Evolutionary conservation across 2,888 invertebrate species (phyloP), one percentile per base, ranked within the genome.

Genomic region (Thymelicus acteon): DNA sequence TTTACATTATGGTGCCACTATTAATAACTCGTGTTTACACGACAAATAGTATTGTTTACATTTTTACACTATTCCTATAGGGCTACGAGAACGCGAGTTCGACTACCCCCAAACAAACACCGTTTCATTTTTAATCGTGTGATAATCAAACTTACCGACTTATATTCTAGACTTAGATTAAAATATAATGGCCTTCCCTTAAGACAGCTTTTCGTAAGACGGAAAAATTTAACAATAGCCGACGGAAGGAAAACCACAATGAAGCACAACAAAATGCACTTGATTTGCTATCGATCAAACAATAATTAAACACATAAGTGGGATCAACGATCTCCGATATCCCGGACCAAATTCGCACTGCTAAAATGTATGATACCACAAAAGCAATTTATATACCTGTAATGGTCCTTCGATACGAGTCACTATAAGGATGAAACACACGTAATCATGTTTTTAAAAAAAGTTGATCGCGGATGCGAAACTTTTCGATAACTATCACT

Each of bases 11-110:
- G 82, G 84, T 76, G 67, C 75, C 79, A 85, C 89, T 91, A 90
- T 86, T 90, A 89, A 89, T 91, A 91, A 86, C 89, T 79, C 73
- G 31, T 89, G 90, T 90, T 90, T 91, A 90, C 88, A 82, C 79
- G 76, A 80, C 82, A 88, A 87, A 91, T 86, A 88, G 83, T 83
- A 89, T 83, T 90, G 90, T 91, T 91, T 90, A 90, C 85, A 74
- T 82, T 85, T 84, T 85, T 79, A 82, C 77, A 44, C 44, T 71
- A 60, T 71, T 37, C 52, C 37, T 61, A 60, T 47, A 61, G n/a
- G 40, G 60, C 58, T 57, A 57, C 44, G 65, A 24, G n/a, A 6
- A 37, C 37, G 13, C 13, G n/a, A 58, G 58, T 31, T 37, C 13
- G 37, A 37, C 12, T 39, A 58, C 37, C 58, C 58, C 6, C 57